phyloP scores from a whole-genome alignment of 2,113 vertebrate species.

The Mus pahari region DNA sequence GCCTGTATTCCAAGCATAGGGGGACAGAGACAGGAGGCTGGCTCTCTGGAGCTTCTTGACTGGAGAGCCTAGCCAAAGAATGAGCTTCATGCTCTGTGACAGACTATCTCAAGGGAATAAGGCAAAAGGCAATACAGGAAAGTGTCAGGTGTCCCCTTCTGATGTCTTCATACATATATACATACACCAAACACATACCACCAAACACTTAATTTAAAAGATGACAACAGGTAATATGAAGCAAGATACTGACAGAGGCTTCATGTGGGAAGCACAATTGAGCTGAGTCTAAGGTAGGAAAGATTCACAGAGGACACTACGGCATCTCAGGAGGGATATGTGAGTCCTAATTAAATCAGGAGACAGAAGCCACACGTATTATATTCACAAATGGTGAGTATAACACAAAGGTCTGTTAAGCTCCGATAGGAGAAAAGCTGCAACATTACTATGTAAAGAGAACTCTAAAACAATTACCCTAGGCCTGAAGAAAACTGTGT shows the following conservation, averaged over 20 bases:
- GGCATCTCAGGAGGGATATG: background rate
- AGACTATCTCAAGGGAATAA: background rate
- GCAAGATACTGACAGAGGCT: background rate
- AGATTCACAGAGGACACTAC: constrained; percentile 2
- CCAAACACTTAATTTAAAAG: background rate
- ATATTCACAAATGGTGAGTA: background rate
- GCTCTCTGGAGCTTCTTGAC: background rate
- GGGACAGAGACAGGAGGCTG: background rate
- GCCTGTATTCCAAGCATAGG: no score
- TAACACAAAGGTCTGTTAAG: background rate
- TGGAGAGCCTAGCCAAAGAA: background rate
- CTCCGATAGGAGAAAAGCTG: background rate
- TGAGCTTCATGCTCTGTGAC: background rate
- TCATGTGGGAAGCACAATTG: background rate
- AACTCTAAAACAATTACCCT: background rate
- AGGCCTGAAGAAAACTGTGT: background rate
- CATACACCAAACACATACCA: background rate
- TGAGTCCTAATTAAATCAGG: background rate
- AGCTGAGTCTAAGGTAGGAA: background rate
- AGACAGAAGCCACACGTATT: background rate
- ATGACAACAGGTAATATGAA: background rate
- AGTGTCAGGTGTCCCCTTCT: background rate
- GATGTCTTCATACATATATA: background rate
- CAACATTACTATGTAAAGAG: background rate
- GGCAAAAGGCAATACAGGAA: background rate